Base-by-base conservation (phyloP, 2,888 invertebrate genomes). In the Teleiodes luculella region DNA sequence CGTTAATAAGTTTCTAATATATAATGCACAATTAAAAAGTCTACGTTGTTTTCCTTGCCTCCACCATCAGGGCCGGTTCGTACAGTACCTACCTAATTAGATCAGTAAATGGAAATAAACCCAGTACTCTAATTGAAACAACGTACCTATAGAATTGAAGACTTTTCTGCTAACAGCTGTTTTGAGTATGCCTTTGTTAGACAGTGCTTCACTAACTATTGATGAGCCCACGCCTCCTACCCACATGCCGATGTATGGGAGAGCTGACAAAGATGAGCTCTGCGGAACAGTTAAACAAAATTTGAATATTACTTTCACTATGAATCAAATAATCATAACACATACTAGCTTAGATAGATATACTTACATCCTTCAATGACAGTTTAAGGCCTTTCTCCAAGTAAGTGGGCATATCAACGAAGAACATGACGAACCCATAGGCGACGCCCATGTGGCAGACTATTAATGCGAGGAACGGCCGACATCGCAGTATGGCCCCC, bases 201-300 rank as follows among this genome's bases (percentile, higher is more conserved):
- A 74, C 4, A 87, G 62, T 55, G 68, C 74, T 55, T 95, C 94
- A 2, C 94, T 92, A 0, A 92, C 58, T 18, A 83, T 84, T 8
- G 94, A 91, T 50, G 94, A 91, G 0, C 92, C 76, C 18, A 94
- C 91, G 58, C 92, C 92, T 14, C 94, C 83, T 0, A 93, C 43
- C 91, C 94, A 95, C 86, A 95, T 94, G 0, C 92, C 92, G 1
- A 94, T 80, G 69, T 95, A 96, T 0, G 95, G 95, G 14, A 95
- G 70, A 0, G 95, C 92, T 0, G 95, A 94, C 0, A 94, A 75
- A 5, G 92, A 66, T 0, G 94, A 94, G 72, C 94, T 94, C 91
- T 92, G 76, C 1, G 49, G 47, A 24, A 4, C 3, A 48, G 51
- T 11, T 8, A 43, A 37, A 46, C 28, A 31, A 6, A 11, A 14